phyloP scores from a whole-genome alignment of 2,797 vertebrate genomes.

The Yasuhikotakia modesta region DNA sequence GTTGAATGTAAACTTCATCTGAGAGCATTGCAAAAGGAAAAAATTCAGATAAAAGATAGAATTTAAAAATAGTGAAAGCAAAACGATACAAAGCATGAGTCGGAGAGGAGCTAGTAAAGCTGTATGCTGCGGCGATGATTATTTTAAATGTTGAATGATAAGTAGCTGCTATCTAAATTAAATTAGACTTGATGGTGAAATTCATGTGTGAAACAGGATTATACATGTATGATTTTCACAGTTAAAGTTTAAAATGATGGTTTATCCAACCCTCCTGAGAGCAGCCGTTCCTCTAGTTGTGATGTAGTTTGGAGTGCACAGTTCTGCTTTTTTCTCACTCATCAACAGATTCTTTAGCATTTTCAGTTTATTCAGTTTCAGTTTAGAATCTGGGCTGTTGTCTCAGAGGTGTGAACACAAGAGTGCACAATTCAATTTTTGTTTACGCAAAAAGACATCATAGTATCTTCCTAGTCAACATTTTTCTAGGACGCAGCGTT shows the following conservation, averaged over 20 bases:
- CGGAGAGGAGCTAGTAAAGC: constrained; percentile 22
- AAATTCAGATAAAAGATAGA: background rate
- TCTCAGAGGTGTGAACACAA: no score
- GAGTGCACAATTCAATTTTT: constrained; percentile 41
- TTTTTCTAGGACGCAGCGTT: background rate
- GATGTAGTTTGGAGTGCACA: background rate
- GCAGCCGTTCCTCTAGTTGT: background rate
- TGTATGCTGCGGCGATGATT: constrained; percentile 56
- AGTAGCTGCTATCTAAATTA: constrained; percentile 51
- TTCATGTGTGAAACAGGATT: constrained; percentile 48
- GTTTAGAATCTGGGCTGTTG: constrained; percentile 4
- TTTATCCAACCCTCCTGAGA: constrained; percentile 2
- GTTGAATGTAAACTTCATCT: constrained; percentile 9
- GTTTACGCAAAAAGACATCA: constrained; percentile 42
- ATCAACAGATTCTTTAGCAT: constrained; percentile 8
- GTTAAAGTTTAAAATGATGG: constrained; percentile 27
- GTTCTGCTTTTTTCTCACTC: background rate
- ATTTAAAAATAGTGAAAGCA: constrained; percentile 36
- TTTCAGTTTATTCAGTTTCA: background rate
- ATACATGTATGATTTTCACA: constrained; percentile 38
- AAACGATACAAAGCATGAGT: constrained; percentile 39
- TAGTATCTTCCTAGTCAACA: constrained; percentile 23
- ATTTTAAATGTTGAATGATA: constrained; percentile 54
- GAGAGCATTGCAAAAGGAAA: background rate
- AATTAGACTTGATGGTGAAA: constrained; percentile 48